These are phyloP conservation scores for Heterodera filipjevi DNA, from an alignment of 2,888 invertebrate species.

Conservation along the genomic window DNA sequence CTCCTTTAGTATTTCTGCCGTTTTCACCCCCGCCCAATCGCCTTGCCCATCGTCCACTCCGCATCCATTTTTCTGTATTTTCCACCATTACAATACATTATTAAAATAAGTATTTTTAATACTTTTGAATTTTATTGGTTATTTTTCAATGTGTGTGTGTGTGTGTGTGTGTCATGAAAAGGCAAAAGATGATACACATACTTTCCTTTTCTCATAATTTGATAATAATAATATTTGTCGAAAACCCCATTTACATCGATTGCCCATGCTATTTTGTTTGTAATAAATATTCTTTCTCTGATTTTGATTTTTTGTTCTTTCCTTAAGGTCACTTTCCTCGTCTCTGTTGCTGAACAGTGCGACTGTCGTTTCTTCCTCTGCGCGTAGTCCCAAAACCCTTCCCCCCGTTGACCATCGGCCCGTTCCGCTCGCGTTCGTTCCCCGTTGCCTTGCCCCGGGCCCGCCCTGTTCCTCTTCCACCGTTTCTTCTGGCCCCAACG, in stretches of 20 bases:
- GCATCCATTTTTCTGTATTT: background rate
- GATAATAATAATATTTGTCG: background rate
- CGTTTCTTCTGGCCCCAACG: background rate
- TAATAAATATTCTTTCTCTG: no score
- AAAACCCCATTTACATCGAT: no score
- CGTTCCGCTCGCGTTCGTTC: background rate
- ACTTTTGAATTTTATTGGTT: background rate
- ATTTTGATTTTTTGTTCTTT: background rate
- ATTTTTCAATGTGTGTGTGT: no score
- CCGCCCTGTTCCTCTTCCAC: background rate
- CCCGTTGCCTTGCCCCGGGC: constrained; percentile 14
- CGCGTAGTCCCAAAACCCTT: background rate
- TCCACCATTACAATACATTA: background rate
- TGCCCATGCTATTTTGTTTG: background rate
- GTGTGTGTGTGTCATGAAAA: no score
- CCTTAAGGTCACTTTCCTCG: constrained; percentile 1
- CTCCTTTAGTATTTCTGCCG: background rate
- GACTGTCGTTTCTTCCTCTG: background rate
- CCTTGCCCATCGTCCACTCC: background rate
- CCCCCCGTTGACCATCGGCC: background rate
- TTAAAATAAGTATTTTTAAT: background rate
- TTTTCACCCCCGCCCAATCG: background rate
- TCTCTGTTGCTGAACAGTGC: constrained; percentile 11
- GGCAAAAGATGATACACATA: no score
- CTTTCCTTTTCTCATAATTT: background rate